Conservation (phyloP, 35 echinoderm and acorn worm genomes). For the Ptychodera flava region DNA sequence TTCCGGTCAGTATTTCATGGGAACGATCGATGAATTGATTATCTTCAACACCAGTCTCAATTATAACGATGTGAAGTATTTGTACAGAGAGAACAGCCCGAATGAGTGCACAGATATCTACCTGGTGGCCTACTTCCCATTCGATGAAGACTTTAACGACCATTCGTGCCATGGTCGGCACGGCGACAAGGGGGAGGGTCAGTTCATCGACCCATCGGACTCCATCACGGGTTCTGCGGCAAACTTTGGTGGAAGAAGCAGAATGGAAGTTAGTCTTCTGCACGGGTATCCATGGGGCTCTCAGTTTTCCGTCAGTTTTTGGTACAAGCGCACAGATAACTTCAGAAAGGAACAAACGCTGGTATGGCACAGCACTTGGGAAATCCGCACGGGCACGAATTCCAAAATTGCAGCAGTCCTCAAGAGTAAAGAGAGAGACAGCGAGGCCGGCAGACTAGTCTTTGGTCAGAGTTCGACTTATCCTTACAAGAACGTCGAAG, state of each 20-base stretch:
- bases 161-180: background rate
- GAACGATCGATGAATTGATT: background rate
- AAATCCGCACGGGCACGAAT: background rate
- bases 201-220: background rate
- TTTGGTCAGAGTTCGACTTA: background rate
- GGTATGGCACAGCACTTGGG: background rate
- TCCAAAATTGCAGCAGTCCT: background rate
- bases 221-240: background rate
- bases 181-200: background rate
- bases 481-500: background rate
- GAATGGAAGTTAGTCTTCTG: background rate
- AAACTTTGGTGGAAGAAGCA: background rate
- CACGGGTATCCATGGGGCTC: background rate
- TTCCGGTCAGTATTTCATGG: background rate
- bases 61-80: background rate
- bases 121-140: background rate
- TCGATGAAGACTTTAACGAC: background rate
- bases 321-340: background rate
- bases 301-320: background rate
- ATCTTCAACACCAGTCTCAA: background rate
- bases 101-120: background rate
- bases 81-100: background rate
- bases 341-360: background rate
- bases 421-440: background rate
- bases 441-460: background rate